Conservation (phyloP, 2,888 invertebrate genomes). For the Parnassius apollo region DNA sequence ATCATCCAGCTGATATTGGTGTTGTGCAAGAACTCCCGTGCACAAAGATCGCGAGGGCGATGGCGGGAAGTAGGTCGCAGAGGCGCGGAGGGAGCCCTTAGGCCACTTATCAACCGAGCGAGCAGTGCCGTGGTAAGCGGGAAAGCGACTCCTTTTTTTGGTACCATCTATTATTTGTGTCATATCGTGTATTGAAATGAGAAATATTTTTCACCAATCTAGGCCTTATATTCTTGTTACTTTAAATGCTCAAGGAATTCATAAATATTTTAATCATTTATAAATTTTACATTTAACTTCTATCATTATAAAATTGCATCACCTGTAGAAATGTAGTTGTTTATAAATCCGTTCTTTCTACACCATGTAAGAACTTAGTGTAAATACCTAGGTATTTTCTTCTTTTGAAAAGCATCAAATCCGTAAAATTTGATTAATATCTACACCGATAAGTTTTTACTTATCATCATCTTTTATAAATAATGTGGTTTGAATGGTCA, state of each 20-base stretch:
- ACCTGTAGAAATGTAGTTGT: too few relatives aligned
- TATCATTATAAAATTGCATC: too few relatives aligned
- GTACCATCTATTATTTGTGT: slow-evolving; percentile 37
- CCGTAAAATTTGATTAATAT: too few relatives aligned
- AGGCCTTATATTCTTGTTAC: background rate
- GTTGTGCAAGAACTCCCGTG: slow-evolving; percentile 75
- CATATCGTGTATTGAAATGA: slow-evolving; percentile 26
- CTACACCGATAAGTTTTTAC: too few relatives aligned
- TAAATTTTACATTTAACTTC: too few relatives aligned
- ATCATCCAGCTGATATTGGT: slow-evolving; percentile 75
- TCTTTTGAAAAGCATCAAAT: too few relatives aligned
- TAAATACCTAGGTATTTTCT: too few relatives aligned
- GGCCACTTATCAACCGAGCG: slow-evolving; percentile 72
- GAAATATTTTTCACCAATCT: background rate
- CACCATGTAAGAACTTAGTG: too few relatives aligned
- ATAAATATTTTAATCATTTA: too few relatives aligned
- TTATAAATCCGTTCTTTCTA: too few relatives aligned
- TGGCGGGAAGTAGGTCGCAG: slow-evolving; percentile 50
- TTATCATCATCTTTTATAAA: too few relatives aligned
- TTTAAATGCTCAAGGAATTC: background rate
- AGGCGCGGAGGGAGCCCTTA: slow-evolving; percentile 70
- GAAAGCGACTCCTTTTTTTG: slow-evolving; percentile 71
- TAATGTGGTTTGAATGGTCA: too few relatives aligned
- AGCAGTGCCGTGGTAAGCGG: slow-evolving; percentile 48
- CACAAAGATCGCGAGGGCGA: slow-evolving; percentile 76